These are phyloP conservation scores for Rhabditoides inermis DNA, from an alignment of 2,888 invertebrate genomes.

Conservation along the genomic window DNA sequence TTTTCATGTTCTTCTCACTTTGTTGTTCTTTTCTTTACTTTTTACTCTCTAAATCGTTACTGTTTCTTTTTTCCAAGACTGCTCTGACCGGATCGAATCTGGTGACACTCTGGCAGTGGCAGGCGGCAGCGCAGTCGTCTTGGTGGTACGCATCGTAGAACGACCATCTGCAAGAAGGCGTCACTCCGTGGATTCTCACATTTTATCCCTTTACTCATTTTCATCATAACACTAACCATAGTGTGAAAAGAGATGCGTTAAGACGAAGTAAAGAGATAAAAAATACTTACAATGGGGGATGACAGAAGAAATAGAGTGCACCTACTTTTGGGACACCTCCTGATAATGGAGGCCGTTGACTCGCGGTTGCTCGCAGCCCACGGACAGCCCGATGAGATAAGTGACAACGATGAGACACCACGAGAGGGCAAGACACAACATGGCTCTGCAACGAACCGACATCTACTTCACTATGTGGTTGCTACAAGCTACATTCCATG, in stretches of 20 bases:
- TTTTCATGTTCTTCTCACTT: too few relatives aligned
- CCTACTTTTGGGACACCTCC: too few relatives aligned
- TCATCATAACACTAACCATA: neutral
- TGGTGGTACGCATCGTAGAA: slow-evolving; percentile 10
- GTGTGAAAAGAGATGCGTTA: too few relatives aligned
- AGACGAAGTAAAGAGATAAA: too few relatives aligned
- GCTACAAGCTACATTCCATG: too few relatives aligned
- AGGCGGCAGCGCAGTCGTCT: slow-evolving; percentile 15
- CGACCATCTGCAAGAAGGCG: slow-evolving; percentile 9
- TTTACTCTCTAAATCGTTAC: too few relatives aligned
- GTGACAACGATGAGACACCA: slow-evolving; percentile 8
- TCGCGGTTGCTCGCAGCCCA: slow-evolving; percentile 27
- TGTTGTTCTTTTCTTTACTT: too few relatives aligned
- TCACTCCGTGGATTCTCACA: neutral
- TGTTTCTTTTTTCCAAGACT: too few relatives aligned
- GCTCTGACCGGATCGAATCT: slow-evolving; percentile 63
- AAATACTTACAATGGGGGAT: too few relatives aligned
- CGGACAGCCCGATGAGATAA: slow-evolving; percentile 28
- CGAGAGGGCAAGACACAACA: neutral
- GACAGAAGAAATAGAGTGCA: too few relatives aligned
- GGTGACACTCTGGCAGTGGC: slow-evolving; percentile 21
- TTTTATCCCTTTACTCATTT: neutral
- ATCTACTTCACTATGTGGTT: too few relatives aligned
- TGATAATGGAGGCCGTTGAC: slow-evolving; percentile 19
- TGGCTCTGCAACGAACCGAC: too few relatives aligned